Evolutionary conservation across 2,113 vertebrate species (phyloP), one percentile per base, ranked within the genome.

Genomic region (Cebus imitator): DNA sequence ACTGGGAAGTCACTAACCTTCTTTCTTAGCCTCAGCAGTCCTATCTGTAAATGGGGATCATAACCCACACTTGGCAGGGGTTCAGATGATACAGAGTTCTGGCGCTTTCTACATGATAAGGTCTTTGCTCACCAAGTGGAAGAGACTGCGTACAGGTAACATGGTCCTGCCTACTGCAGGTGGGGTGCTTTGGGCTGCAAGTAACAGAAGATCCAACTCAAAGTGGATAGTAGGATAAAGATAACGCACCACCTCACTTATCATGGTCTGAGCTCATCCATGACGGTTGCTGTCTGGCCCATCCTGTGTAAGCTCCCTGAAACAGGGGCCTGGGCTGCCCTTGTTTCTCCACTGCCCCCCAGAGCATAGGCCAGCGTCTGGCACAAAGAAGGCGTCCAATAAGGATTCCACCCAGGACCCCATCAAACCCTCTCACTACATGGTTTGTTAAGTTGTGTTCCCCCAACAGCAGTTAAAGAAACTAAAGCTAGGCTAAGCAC

Each of bases 241-340:
- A 32, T 12, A 6, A 14, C 5, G 35, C 4, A 3, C 11, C 35
- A 16, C 35, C 21, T 76, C 35, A 0, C 35, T 73, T 23, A 0
- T 13, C 11, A 6, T 43, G 3, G 21, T 76, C 55, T 17, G 27
- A 76, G 16, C n/a, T 68, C 16, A 2, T 20, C n/a, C 43, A n/a
- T 3, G 66, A 20, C 13, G 4, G 30, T 6, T 45, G 52, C n/a
- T 43, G 12, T 21, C 73, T 30, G 17, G 8, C 43, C n/a, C 43
- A 16, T 55, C 21, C 6, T 32, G 25, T 89, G 25, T 35, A 32
- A 87, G 25, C 5, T 55, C 25, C 50, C 58, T 20, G 18, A 52
- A 18, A 8, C 37, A 37, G 40, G 48, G 21, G 1, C 8, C 73
- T 13, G 5, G 4, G 10, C 32, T 52, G 11, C 11, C 10, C 66